Base-by-base conservation (phyloP, 1,140 invertebrate species). In the Ridgeia piscesae region DNA sequence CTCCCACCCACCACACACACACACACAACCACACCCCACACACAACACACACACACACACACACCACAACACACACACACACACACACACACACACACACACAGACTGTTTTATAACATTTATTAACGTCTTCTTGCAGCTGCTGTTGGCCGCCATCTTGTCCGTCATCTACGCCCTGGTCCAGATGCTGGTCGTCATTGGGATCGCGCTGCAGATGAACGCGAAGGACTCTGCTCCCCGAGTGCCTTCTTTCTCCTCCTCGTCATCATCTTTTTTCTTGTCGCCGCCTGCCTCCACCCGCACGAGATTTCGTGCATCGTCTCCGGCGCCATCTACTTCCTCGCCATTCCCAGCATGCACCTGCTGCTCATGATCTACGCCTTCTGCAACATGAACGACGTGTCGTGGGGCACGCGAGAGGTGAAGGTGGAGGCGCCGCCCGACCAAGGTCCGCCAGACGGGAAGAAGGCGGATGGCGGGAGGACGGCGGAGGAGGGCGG, bases 341-440 rank as follows among this genome's bases (percentile, higher is more conserved):
- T 99, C 27, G 98, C 98, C 11, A 98, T 99, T 91, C 98, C 98
- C 0, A 98, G 98, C 92, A 99, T 99, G 98, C 99, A 99, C 94
- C 97, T 99, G 97, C 96, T 99, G 92, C 97, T 99, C 27, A 98
- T 98, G 89, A 98, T 99, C 91, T 99, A 98, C 94, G 98, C 98
- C 0, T 96, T 99, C 0, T 98, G 98, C 94, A 99, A 99, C 94
- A 96, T 99, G 95, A 98, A 99, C 95, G 97, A 98, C 93, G 97
- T 99, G 0, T 97, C 97, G 0, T 99, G 98, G 98, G 98, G 98
- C 31, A 99, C 98, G 0, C 96, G 98, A 92, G 98, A 99, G 95
- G 96, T 96, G 1, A 95, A 96, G 14, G 89, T n/a, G 33, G 88
- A 92, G 89, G 27, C 93, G 35, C 93, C 93, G 77, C 92, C 94